phyloP scores from a whole-genome alignment of 1,140 invertebrate genomes.

The Macrobrachium nipponense region DNA sequence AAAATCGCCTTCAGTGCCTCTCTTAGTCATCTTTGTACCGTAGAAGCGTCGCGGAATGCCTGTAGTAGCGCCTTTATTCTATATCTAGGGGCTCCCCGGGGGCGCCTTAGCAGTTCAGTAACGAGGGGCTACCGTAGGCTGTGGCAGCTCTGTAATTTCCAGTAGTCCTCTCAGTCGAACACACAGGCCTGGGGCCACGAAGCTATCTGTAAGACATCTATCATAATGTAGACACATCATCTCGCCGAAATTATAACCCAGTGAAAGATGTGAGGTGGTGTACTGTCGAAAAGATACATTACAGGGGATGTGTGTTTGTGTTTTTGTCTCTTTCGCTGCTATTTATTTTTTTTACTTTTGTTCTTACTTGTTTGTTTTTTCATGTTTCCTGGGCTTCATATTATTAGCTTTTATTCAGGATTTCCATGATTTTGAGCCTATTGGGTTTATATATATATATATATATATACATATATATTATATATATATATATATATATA shows the following conservation, averaged over 20 bases:
- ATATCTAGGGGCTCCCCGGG: no score
- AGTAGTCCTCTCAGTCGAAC: neutral
- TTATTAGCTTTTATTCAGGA: neutral
- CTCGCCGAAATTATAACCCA: neutral
- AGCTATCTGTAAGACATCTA: conserved; percentile 15
- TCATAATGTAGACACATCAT: conserved; percentile 15
- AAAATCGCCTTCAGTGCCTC: no score
- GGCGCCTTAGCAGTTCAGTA: no score
- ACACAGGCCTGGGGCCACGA: neutral
- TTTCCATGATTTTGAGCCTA: no score
- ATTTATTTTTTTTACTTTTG: neutral
- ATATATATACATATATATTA: neutral
- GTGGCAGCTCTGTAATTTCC: conserved; percentile 3
- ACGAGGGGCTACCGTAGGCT: neutral
- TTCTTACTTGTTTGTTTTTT: neutral
- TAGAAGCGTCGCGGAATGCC: no score
- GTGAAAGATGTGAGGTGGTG: neutral
- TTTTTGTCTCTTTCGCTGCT: neutral
- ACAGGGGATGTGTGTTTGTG: neutral
- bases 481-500: neutral
- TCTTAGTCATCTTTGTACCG: no score
- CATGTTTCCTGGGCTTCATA: neutral
- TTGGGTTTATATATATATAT: no score
- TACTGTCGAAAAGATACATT: neutral
- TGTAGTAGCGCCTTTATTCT: no score